Conservation (phyloP, 2,888 invertebrate genomes). For the Oscheius sp. region DNA sequence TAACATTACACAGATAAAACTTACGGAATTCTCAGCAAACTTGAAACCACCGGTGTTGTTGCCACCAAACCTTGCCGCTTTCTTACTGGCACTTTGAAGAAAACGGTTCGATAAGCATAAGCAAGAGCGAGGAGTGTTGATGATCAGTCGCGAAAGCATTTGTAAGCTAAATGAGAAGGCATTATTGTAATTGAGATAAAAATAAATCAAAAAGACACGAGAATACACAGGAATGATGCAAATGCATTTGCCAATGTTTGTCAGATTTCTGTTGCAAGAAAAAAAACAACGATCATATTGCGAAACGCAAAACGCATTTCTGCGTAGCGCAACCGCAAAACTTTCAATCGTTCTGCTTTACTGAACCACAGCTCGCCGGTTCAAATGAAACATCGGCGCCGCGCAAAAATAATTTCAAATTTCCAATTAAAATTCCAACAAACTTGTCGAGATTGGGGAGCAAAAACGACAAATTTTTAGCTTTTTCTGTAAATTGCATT, state of each 20-base stretch:
- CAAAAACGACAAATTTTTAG: too few relatives aligned
- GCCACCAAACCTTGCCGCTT: constrained; percentile 52
- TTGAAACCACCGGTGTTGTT: constrained; percentile 41
- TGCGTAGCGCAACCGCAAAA: too few relatives aligned
- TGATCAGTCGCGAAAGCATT: constrained; percentile 57
- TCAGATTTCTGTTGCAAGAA: too few relatives aligned
- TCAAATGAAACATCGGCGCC: too few relatives aligned
- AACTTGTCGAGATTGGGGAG: too few relatives aligned
- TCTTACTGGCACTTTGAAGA: constrained; percentile 41
- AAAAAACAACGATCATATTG: too few relatives aligned
- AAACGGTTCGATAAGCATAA: constrained; percentile 39
- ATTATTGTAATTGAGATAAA: not conserved
- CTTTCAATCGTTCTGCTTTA: too few relatives aligned
- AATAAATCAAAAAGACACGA: not conserved
- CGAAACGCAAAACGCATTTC: too few relatives aligned
- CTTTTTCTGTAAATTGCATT: too few relatives aligned
- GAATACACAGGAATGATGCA: not conserved
- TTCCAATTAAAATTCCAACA: too few relatives aligned
- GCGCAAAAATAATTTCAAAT: too few relatives aligned
- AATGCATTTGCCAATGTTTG: not conserved
- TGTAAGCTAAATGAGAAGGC: not conserved
- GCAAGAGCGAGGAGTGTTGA: constrained; percentile 40
- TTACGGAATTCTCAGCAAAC: constrained; percentile 41
- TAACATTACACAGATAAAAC: constrained; percentile 6
- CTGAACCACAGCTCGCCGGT: too few relatives aligned